phyloP scores from a whole-genome alignment of 2,797 vertebrate genomes.

The Pteronotus mesoamericanus region DNA sequence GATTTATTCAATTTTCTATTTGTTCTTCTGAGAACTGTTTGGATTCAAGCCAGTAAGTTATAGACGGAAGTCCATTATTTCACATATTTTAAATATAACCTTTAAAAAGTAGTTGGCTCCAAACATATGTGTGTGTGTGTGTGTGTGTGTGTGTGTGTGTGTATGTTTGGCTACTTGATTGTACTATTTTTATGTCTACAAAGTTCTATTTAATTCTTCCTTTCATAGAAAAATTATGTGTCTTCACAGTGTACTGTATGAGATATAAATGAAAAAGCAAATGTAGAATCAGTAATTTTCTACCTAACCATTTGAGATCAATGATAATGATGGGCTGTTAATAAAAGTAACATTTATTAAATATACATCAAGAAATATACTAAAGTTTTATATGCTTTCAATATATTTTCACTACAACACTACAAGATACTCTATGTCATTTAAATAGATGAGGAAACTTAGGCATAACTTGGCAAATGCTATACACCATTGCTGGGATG shows the following conservation, averaged over 20 bases:
- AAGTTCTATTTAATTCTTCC: too few relatives aligned
- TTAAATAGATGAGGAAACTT: background rate
- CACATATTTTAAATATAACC: background rate
- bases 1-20: background rate
- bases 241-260: too few relatives aligned
- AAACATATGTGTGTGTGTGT: background rate
- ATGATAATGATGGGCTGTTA: background rate
- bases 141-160: too few relatives aligned
- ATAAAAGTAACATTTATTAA: background rate
- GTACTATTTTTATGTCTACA: too few relatives aligned
- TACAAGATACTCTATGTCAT: background rate
- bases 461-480: background rate
- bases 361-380: background rate
- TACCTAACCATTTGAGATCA: background rate
- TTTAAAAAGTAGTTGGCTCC: background rate
- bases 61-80: background rate
- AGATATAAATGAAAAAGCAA: background rate
- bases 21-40: background rate
- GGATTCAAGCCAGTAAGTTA: background rate
- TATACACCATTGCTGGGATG: background rate
- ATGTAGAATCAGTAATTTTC: background rate
- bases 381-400: background rate
- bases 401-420: background rate
- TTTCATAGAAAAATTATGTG: too few relatives aligned
- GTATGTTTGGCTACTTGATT: too few relatives aligned